Conservation (phyloP, 2,797 vertebrate genomes). For the Ceryle rudis region DNA sequence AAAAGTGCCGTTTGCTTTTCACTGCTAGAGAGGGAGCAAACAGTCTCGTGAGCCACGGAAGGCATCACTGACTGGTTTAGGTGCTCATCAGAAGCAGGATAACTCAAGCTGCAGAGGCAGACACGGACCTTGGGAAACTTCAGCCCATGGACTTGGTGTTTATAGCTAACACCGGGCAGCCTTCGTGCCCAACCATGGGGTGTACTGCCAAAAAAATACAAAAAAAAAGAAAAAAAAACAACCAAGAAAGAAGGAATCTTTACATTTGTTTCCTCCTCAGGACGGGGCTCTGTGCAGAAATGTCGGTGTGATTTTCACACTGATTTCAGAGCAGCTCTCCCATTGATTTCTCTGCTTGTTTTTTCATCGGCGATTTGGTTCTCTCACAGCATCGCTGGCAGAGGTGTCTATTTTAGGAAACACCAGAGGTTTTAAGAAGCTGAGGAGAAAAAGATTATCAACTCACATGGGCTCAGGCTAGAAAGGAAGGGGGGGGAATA, state of each 20-base stretch:
- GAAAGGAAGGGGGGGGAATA: neutral
- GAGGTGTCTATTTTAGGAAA: conserved; percentile 9
- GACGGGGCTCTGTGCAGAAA: neutral
- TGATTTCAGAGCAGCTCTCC: neutral
- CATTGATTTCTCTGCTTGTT: neutral
- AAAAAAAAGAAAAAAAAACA: neutral
- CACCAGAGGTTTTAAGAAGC: conserved; percentile 18
- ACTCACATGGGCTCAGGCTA: neutral
- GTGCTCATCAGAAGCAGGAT: fast-evolving
- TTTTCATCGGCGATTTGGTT: neutral
- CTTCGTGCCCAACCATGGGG: fast-evolving
- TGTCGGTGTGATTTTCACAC: neutral
- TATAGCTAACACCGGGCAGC: neutral
- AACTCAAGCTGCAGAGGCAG: neutral
- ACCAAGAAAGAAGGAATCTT: neutral
- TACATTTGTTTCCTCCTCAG: neutral
- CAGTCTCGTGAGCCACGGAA: neutral
- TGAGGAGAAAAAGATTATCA: conserved; percentile 22
- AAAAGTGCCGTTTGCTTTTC: neutral
- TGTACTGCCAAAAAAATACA: fast-evolving
- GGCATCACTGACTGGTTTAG: neutral
- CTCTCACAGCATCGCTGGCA: neutral
- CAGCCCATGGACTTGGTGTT: neutral
- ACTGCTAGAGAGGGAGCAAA: neutral
- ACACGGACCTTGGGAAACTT: neutral